Percentiles rank a stretch among this genome's conserved stretches.
Evolutionary conservation across 2,797 vertebrate species (phyloP).

Genomic region (Aviceda cuculoides): DNA sequence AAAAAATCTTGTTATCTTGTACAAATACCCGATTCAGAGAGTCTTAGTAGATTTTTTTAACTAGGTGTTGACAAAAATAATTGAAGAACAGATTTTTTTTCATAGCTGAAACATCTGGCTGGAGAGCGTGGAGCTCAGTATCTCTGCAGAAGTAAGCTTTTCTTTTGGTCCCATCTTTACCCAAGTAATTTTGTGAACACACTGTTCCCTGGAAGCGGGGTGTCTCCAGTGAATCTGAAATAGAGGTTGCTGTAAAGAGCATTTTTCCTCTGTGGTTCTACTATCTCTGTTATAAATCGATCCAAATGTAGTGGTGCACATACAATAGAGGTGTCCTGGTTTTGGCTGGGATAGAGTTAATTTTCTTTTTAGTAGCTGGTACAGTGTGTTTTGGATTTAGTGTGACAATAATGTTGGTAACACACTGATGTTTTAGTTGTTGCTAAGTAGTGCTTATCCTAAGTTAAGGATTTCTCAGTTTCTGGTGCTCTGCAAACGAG

Average conservation of each 20-base stretch:
- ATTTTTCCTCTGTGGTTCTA: not conserved
- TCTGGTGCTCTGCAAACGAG: no score
- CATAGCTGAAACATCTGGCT: not conserved
- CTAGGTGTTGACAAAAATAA: not conserved
- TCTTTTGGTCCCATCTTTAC: not conserved
- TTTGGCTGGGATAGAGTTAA: no score
- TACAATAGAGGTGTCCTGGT: not conserved
- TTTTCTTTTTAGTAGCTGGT: no score
- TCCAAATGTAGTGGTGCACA: not conserved
- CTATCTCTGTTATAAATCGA: not conserved
- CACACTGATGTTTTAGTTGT: no score
- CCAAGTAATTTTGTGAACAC: not conserved
- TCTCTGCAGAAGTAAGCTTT: not conserved
- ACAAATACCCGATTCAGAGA: rapidly evolving
- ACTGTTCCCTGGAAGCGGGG: not conserved
- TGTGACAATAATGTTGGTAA: no score
- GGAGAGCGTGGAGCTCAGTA: not conserved
- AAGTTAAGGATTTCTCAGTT: no score
- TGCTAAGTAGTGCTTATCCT: no score
- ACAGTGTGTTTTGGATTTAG: no score
- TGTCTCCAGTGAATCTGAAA: not conserved
- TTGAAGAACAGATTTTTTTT: not conserved
- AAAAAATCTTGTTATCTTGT: not conserved
- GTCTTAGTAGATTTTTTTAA: not conserved
- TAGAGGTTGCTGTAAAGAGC: not conserved